phyloP scores from a whole-genome alignment of 1,140 invertebrate genomes.

The Drosophila parabipectinata region DNA sequence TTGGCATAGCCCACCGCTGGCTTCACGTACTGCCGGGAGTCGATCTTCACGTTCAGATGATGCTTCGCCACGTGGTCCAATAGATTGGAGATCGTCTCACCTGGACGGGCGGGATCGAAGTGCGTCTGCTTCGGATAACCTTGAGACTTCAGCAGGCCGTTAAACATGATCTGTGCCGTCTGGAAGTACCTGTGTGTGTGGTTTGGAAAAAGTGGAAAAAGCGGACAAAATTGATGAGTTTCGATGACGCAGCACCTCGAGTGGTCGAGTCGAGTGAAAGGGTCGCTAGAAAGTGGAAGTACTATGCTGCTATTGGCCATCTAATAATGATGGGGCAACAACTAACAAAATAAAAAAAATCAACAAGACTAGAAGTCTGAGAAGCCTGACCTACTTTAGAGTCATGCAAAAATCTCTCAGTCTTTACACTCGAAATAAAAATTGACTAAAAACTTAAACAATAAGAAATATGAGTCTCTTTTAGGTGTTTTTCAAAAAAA shows the following conservation, averaged over 20 bases:
- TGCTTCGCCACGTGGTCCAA: constrained; percentile 88
- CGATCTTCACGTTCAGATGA: constrained; percentile 89
- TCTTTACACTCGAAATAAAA: constrained; percentile 19
- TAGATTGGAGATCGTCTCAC: constrained; percentile 88
- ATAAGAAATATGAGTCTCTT: too few species aligned
- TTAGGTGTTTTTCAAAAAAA: too few species aligned
- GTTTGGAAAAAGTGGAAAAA: constrained; percentile 42
- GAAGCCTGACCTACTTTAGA: constrained; percentile 60
- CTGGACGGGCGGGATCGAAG: constrained; percentile 88
- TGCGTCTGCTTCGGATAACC: constrained; percentile 89
- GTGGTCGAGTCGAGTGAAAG: constrained; percentile 60
- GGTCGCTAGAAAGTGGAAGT: constrained; percentile 78
- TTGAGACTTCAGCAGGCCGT: constrained; percentile 90
- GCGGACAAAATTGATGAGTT: constrained; percentile 46
- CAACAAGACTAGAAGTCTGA: constrained; percentile 28
- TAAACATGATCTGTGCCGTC: constrained; percentile 89
- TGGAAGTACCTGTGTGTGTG: constrained; percentile 86
- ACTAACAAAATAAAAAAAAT: constrained; percentile 15
- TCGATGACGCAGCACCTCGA: constrained; percentile 63
- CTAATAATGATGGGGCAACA: constrained; percentile 44
- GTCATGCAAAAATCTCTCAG: constrained; percentile 56
- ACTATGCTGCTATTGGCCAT: constrained; percentile 10
- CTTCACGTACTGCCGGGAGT: constrained; percentile 89
- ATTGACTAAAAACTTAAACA: not conserved
- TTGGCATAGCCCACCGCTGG: constrained; percentile 89